Conservation (phyloP, 2,113 vertebrate species). For the Coreoperca whiteheadi region DNA sequence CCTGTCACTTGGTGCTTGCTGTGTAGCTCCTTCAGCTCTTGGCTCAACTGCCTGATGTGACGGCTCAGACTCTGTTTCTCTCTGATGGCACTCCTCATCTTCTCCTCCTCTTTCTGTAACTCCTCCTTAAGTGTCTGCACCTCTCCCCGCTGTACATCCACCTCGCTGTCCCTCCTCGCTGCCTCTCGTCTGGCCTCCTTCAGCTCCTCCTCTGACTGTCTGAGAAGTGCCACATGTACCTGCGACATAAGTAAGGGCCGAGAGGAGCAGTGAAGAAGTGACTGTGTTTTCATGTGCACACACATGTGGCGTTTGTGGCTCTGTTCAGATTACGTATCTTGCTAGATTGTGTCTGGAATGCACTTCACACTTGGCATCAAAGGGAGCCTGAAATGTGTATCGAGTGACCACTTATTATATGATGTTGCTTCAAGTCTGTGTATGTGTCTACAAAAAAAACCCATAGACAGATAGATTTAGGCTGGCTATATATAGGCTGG, state of each 20-base stretch:
- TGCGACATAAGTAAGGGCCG: conserved; percentile 26
- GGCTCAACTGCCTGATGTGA: conserved; percentile 33
- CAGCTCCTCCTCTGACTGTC: conserved; percentile 58
- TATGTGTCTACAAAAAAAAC: too few species aligned
- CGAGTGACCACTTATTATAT: conserved; percentile 24
- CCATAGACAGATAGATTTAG: too few species aligned
- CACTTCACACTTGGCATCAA: conserved; percentile 12
- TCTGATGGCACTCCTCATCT: conserved; percentile 34
- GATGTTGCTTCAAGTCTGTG: neutral
- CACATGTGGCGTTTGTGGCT: neutral
- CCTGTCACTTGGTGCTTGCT: conserved; percentile 63
- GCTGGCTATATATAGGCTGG: neutral
- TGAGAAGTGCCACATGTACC: conserved; percentile 47
- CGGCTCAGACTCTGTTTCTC: conserved; percentile 55
- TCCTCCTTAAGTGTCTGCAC: conserved; percentile 50
- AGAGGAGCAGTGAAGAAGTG: conserved; percentile 3
- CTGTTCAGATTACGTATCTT: conserved; percentile 4
- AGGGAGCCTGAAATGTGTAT: conserved; percentile 33
- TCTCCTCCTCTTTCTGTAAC: conserved; percentile 48
- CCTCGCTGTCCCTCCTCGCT: conserved; percentile 30
- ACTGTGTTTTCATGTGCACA: neutral
- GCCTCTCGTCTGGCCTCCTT: conserved; percentile 53
- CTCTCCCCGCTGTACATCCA: conserved; percentile 37
- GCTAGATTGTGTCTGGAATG: neutral
- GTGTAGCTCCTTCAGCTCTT: conserved; percentile 56